Evolutionary conservation across 1,140 invertebrate genomes (phyloP).

Genomic region (Lithobius niger): DNA sequence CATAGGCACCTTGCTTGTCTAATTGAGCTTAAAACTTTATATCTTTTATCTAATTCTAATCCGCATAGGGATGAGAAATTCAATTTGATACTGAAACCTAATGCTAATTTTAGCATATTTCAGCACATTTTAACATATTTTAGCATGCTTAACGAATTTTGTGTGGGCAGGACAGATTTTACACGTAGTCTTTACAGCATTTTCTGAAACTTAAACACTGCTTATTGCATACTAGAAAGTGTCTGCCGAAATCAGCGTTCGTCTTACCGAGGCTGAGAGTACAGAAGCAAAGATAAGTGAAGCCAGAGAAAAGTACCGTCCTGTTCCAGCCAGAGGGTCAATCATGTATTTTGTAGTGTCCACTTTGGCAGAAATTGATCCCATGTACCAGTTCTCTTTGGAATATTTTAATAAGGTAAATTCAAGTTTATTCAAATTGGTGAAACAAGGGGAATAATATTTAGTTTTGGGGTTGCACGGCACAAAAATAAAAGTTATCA

Average conservation of each 20-base stretch:
- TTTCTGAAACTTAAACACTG: too few species aligned
- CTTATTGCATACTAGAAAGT: background rate
- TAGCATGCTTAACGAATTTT: too few species aligned
- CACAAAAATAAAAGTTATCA: too few species aligned
- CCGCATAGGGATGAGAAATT: background rate
- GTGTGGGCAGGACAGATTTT: background rate
- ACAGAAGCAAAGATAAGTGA: conserved; percentile 50
- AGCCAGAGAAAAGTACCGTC: conserved; percentile 43
- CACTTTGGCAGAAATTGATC: conserved; percentile 80
- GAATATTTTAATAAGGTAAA: conserved; percentile 67
- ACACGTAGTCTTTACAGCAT: background rate
- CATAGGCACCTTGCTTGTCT: too few species aligned
- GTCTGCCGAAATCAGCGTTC: conserved; percentile 44
- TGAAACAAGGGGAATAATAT: too few species aligned
- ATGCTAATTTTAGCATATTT: background rate
- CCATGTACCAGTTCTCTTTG: conserved; percentile 89
- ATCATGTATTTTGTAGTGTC: conserved; percentile 84
- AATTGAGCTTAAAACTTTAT: too few species aligned
- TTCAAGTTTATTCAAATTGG: background rate
- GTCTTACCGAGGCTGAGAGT: conserved; percentile 61
- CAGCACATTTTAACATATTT: background rate
- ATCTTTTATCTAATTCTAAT: background rate
- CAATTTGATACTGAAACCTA: background rate
- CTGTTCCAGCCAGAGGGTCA: conserved; percentile 76
- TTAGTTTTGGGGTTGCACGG: too few species aligned